Evolutionary conservation across 35 echinoderm and acorn worm species (phyloP).

Genomic region (Heliocidaris erythrogramma): DNA sequence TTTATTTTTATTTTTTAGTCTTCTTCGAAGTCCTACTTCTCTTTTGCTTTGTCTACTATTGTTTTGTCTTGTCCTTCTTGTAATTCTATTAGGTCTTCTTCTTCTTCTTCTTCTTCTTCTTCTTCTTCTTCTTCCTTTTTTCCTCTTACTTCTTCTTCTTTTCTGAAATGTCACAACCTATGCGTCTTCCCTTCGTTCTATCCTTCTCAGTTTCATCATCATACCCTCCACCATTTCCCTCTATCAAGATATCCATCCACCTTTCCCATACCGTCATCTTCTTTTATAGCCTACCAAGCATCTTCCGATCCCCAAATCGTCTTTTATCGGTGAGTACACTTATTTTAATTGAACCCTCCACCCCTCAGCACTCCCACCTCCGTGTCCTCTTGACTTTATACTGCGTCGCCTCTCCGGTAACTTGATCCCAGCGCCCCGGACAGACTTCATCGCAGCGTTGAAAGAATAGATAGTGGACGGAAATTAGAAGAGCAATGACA

Average conservation of each 20-base stretch:
- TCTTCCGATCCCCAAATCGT: neutral
- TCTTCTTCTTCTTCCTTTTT: neutral
- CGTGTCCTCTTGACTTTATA: neutral
- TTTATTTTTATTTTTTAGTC: no score
- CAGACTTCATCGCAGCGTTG: neutral
- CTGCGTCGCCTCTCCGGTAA: neutral
- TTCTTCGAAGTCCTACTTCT: no score
- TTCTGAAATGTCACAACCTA: no score
- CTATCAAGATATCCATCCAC: neutral
- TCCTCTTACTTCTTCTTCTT: neutral
- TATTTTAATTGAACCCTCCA: slow-evolving; percentile 10
- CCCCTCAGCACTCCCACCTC: neutral
- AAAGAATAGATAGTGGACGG: slow-evolving; percentile 16
- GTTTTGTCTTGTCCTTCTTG: no score
- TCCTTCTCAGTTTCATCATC: neutral
- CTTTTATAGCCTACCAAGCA: neutral
- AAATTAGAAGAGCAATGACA: slow-evolving; percentile 1
- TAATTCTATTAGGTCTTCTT: no score
- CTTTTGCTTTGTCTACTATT: no score
- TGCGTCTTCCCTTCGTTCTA: neutral
- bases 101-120: no score
- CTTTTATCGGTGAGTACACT: neutral
- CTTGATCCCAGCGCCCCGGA: neutral
- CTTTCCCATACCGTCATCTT: neutral
- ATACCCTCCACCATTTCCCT: neutral